Evolutionary conservation across 2,113 vertebrate genomes (phyloP).

Genomic region (Tenrec ecaudatus): DNA sequence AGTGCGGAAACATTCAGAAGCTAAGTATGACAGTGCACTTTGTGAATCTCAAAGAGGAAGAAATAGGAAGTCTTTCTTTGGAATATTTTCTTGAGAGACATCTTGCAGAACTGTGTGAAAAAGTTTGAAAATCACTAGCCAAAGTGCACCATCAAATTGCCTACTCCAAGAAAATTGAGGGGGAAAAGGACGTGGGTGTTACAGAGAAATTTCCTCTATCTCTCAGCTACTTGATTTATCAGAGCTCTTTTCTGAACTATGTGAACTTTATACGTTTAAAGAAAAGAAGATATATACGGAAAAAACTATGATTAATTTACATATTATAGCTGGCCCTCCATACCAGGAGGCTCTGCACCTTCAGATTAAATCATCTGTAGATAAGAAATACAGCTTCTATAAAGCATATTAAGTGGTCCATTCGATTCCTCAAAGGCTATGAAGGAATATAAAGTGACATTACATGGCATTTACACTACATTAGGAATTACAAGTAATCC

Average conservation of each 20-base stretch:
- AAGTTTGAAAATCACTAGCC: not conserved
- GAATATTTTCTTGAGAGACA: conserved; percentile 11
- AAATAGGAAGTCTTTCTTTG: conserved; percentile 3
- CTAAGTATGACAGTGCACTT: not conserved
- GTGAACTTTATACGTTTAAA: not conserved
- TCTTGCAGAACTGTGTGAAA: conserved; percentile 19
- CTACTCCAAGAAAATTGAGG: not conserved
- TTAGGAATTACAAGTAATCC: too few relatives aligned
- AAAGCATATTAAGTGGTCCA: not conserved
- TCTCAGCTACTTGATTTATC: not conserved
- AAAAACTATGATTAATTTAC: not conserved
- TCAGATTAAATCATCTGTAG: too few relatives aligned
- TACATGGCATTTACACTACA: not conserved
- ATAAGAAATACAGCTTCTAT: not conserved
- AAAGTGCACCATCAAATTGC: conserved; percentile 6
- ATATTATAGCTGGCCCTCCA: not conserved
- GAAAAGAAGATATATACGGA: not conserved
- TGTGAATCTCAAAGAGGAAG: conserved; percentile 9
- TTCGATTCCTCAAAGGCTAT: not conserved
- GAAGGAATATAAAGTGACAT: not conserved
- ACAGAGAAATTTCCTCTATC: not conserved
- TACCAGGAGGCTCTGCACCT: too few relatives aligned
- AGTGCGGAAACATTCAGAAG: conserved; percentile 9
- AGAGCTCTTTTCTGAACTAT: conserved; percentile 12
- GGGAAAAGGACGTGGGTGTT: not conserved